Evolutionary conservation across 2,888 invertebrate species (phyloP), one percentile per base, ranked within the genome.

Genomic region (Amphipyra tragopoginis): DNA sequence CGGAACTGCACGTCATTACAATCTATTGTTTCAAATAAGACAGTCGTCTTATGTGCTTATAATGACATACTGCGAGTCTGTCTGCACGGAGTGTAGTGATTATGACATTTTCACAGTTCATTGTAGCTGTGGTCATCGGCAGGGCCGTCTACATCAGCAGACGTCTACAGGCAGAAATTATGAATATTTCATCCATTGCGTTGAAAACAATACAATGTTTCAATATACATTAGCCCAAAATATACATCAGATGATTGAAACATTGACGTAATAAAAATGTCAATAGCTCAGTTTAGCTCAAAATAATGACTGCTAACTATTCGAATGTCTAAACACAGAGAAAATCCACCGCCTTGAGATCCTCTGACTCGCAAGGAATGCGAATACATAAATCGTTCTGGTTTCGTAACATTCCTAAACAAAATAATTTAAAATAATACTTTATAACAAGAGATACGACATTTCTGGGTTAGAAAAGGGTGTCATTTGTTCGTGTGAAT

Each of bases 271-370:
- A 66, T 66, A 68, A 53, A 65, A 66, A 53, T 66, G 38, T 29
- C 52, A 53, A 72, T 68, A 50, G 1, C 2, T 21, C 21, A 21
- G 21, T 3, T 21, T 21, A 21, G 33, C 49, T 72, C 26, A 45
- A 52, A 43, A 29, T 42, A 73, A 73, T 67, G 49, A 49, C 38
- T 33, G 44, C 9, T n/a, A 14, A 38, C 36, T 36, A 40, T 38
- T 14, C 40, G 13, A 21, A 51, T 49, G 34, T 49, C 21, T 66
- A 38, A 57, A 72, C 40, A 64, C n/a, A 47, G 11, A 9, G 53
- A 50, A 40, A 45, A 72, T 56, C 51, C 13, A 68, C 73, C 66
- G 40, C 6, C 34, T 39, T 26, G 39, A 5, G 44, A 72, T 66
- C 40, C 66, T 36, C 29, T 7, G 5, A 29, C 29, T 29, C 34